A percentile compares a stretch with the other conserved stretches of the same genome.
Evolutionary conservation across 2,113 vertebrate species (phyloP).

Genomic region (Cyprinodon variegatus): DNA sequence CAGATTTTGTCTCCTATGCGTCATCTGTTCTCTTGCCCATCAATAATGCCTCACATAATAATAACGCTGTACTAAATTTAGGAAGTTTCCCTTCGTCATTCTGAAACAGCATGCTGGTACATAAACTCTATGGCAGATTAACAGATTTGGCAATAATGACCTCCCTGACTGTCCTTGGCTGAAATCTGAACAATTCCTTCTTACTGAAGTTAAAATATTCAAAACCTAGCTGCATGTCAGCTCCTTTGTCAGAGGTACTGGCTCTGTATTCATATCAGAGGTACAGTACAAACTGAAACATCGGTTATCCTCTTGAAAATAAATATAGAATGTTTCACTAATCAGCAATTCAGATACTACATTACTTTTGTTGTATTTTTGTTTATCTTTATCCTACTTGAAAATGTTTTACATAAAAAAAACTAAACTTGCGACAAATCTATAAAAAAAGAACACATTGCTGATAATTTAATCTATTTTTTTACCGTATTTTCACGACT

Average conservation of each 20-base stretch:
- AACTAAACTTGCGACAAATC: neutral
- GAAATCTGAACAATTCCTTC: slow-evolving; percentile 24
- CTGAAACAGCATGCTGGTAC: slow-evolving; percentile 37
- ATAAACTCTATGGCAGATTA: slow-evolving; percentile 51
- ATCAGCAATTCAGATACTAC: neutral
- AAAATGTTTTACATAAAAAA: neutral
- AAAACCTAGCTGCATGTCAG: slow-evolving; percentile 24
- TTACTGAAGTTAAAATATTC: slow-evolving; percentile 24
- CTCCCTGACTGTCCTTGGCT: slow-evolving; percentile 26
- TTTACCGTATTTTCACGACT: no score
- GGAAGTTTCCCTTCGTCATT: slow-evolving; percentile 33
- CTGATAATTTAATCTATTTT: neutral
- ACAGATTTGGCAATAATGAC: slow-evolving; percentile 39
- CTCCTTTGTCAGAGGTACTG: neutral
- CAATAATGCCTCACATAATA: neutral
- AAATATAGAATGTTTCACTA: neutral
- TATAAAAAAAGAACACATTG: neutral
- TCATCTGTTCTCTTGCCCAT: slow-evolving; percentile 10
- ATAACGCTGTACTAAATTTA: slow-evolving; percentile 37
- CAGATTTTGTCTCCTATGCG: neutral
- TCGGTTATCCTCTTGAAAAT: no score
- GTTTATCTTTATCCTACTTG: neutral
- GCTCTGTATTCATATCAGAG: neutral
- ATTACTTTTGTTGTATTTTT: neutral
- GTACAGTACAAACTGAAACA: neutral